Conservation (phyloP, 2,113 vertebrate species). For the Corythoichthys haematopterus region DNA sequence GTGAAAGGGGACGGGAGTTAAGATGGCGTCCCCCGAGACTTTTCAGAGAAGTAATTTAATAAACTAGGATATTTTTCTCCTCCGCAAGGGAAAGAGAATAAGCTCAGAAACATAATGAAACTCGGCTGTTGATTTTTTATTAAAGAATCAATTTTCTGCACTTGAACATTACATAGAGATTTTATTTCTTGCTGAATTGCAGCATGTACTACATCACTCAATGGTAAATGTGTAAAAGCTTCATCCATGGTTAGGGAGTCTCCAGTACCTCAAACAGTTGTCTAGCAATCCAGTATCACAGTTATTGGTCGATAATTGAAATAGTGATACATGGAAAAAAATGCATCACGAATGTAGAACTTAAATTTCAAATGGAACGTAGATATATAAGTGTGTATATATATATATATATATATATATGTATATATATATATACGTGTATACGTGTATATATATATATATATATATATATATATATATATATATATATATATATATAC, state of each 20-base stretch:
- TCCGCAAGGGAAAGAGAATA: constrained; percentile 56
- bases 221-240: constrained; percentile 25
- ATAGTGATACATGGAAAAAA: not conserved
- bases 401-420: no score
- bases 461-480: no score
- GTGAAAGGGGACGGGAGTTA: constrained; percentile 60
- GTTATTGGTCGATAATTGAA: constrained; percentile 4
- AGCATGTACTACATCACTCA: constrained; percentile 20
- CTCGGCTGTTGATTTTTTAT: constrained; percentile 68
- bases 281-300: constrained; percentile 5
- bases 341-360: constrained; percentile 9
- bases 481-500: no score
- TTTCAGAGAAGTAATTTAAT: constrained; percentile 73
- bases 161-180: constrained; percentile 52
- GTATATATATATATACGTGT: no score
- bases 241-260: constrained; percentile 37
- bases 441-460: no score
- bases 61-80: constrained; percentile 67
- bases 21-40: constrained; percentile 66
- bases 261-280: constrained; percentile 20
- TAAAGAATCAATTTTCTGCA: constrained; percentile 67
- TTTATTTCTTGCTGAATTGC: constrained; percentile 38
- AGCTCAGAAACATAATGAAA: constrained; percentile 68
- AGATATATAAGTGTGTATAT: no score
- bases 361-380: not conserved